These are phyloP conservation scores for Hydropotes inermis DNA, from an alignment of 2,113 vertebrate genomes.

Conservation along the genomic window DNA sequence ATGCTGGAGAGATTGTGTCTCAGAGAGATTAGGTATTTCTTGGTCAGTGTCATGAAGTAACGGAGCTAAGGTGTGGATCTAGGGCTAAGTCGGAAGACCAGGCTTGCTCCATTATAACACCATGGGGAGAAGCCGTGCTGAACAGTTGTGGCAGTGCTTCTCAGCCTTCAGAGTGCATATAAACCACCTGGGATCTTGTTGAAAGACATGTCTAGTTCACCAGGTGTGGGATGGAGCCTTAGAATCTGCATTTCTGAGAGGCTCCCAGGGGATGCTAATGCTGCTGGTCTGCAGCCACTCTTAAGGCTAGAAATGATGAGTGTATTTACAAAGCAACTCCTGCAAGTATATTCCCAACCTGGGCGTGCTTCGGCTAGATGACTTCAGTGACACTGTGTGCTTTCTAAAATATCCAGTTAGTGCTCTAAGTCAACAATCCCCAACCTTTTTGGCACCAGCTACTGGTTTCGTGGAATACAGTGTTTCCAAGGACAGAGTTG, in stretches of 20 bases:
- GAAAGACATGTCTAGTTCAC: neutral
- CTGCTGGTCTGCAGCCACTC: neutral
- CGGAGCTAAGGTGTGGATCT: neutral
- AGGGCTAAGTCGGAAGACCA: neutral
- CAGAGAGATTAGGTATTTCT: neutral
- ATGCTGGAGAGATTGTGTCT: neutral
- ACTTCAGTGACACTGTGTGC: neutral
- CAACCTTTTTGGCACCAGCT: neutral
- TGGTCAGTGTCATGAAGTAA: neutral
- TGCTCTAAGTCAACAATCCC: neutral
- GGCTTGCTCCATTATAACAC: neutral
- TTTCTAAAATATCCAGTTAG: neutral
- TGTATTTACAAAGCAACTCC: neutral
- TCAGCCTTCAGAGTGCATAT: neutral
- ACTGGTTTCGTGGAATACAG: neutral
- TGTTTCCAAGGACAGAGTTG: neutral
- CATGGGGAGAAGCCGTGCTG: neutral
- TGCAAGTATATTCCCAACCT: neutral
- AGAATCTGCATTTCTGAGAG: neutral
- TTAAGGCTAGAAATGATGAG: neutral
- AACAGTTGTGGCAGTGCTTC: neutral
- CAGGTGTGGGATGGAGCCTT: neutral
- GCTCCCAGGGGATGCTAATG: neutral
- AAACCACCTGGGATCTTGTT: neutral
- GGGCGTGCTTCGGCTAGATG: neutral